A percentile compares a stretch with the other conserved stretches of the same genome.
Evolutionary conservation across 2,888 invertebrate species (phyloP).

Genomic region (Troides helena): DNA sequence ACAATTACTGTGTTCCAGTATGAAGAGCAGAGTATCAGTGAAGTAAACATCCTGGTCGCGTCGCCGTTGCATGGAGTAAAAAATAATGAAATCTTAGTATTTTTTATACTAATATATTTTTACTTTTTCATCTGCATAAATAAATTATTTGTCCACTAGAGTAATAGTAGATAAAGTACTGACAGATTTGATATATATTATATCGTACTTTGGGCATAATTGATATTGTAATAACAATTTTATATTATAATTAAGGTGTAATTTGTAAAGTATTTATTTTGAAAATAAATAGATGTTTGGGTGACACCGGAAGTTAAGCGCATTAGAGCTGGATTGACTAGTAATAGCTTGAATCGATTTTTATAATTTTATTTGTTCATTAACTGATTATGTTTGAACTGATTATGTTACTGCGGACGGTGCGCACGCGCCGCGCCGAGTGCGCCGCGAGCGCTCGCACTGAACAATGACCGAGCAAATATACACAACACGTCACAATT

Average conservation of each 20-base stretch:
- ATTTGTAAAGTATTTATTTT: slow-evolving; percentile 1
- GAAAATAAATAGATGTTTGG: neutral
- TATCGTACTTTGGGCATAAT: neutral
- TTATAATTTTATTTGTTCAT: neutral
- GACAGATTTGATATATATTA: neutral
- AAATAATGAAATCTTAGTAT: neutral
- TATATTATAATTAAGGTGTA: neutral
- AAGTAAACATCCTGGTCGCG: too few relatives aligned
- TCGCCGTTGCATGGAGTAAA: too few relatives aligned
- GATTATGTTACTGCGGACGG: neutral
- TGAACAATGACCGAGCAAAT: slow-evolving; percentile 24
- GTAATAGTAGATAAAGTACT: neutral
- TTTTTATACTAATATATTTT: neutral
- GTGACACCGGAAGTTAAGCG: slow-evolving; percentile 4
- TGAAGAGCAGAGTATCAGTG: too few relatives aligned
- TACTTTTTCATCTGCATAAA: neutral
- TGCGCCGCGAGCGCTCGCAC: neutral
- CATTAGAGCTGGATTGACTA: neutral
- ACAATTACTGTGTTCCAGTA: too few relatives aligned
- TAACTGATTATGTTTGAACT: neutral
- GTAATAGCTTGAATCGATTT: neutral
- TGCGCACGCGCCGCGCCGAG: too few relatives aligned
- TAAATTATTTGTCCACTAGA: neutral
- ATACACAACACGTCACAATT: slow-evolving; percentile 14
- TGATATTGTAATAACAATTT: neutral